These are phyloP conservation scores for Hydropsyche betteni DNA, from an alignment of 2,888 invertebrate species.

Conservation along the genomic window DNA sequence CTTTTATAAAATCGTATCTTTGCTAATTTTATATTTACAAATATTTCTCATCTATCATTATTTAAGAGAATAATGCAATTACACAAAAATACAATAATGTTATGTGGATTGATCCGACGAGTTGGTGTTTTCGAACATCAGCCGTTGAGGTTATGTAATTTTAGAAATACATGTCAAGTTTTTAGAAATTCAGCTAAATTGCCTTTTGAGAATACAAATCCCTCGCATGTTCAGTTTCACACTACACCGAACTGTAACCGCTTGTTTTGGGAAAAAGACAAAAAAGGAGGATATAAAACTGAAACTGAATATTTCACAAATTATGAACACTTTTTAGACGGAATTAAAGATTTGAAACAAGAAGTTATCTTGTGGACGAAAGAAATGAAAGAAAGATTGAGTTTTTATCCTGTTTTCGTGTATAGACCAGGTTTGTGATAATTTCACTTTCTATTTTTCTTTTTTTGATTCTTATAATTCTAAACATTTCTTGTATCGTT, in stretches of 20 bases:
- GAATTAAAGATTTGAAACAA: constrained; percentile 71
- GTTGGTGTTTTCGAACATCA: too few species aligned
- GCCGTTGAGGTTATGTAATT: too few species aligned
- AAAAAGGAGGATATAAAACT: constrained; percentile 70
- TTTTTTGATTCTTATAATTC: constrained; percentile 36
- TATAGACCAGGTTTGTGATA: constrained; percentile 36
- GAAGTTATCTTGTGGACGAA: constrained; percentile 73
- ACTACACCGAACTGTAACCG: constrained; percentile 54
- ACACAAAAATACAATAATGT: too few species aligned
- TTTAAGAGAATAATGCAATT: too few species aligned
- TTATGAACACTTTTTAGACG: constrained; percentile 69
- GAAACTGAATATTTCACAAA: constrained; percentile 59
- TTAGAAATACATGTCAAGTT: too few species aligned
- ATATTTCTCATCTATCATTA: too few species aligned
- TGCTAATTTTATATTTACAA: too few species aligned
- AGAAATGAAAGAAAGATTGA: constrained; percentile 73
- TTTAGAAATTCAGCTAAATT: too few species aligned
- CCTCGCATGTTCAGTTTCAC: constrained; percentile 51
- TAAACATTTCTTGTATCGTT: constrained; percentile 29
- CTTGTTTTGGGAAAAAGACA: constrained; percentile 67
- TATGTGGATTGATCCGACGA: too few species aligned
- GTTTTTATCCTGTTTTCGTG: constrained; percentile 69
- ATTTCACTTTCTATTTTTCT: constrained; percentile 26
- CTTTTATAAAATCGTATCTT: too few species aligned
- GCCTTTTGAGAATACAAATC: not conserved